Base-by-base conservation (phyloP, 2,113 vertebrate species). In the Clupea harengus region DNA sequence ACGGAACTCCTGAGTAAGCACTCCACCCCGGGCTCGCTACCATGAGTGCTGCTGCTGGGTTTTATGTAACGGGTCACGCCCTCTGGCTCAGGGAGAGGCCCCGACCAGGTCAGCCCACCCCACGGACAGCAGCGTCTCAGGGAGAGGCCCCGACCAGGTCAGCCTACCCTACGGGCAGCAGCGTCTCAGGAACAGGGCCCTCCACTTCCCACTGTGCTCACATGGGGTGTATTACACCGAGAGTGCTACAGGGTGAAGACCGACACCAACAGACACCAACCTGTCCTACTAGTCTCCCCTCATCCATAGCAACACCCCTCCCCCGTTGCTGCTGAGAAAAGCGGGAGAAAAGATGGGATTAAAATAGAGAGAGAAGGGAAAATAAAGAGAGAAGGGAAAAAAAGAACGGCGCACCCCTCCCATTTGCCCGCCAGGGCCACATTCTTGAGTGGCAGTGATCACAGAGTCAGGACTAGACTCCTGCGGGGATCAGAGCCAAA, bases 41-140 rank as follows among this genome's bases (percentile, higher is more conserved):
- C 47, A 86, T 83, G 44, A 84, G 83, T 81, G 46, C 85, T 86
- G 84, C 47, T 22, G 52, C 85, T n/a, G 22, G 86, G 86, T 57
- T 86, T 93, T 93, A 90, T 75, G 88, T 83, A 92, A 94, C 89
- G 88, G 86, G 83, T 88, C 87, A 89, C 88, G 89, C 89, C 90
- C 85, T 85, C 86, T 89, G n/a, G 64, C 64, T 67, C 22, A 25
- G n/a, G n/a, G n/a, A 67, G 64, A 67, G 64, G 64, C 64, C 64
- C 64, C 28, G n/a, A 67, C 64, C n/a, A 67, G n/a, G 11, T 25
- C 22, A 22, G 22, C 57, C 52, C 13, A 15, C 13, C 13, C 15
- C 54, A 22, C n/a, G n/a, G n/a, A n/a, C n/a, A n/a, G n/a, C n/a
- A n/a, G n/a, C 89, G n/a, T n/a, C 64, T 67, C 22, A 25, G n/a